A percentile compares a stretch with the other conserved stretches of the same genome.
These are phyloP conservation scores for Hippolais icterina DNA, from an alignment of 2,113 vertebrate genomes.

Conservation along the genomic window DNA sequence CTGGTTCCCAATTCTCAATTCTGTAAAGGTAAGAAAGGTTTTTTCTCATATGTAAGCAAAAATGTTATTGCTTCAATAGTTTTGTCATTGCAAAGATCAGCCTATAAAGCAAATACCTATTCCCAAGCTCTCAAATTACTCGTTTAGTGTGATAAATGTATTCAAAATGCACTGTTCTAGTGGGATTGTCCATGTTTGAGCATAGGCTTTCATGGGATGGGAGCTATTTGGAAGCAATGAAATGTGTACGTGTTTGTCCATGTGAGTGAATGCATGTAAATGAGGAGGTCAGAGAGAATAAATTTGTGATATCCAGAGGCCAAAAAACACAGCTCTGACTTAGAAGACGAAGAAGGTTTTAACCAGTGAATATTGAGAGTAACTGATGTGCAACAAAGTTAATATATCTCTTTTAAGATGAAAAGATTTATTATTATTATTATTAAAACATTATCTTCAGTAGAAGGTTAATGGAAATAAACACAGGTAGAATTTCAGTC, in stretches of 20 bases:
- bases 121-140: neutral
- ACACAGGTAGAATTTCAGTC: neutral
- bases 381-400: neutral
- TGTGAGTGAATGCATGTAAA: neutral
- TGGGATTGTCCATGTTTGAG: neutral
- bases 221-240: neutral
- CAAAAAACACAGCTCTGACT: neutral
- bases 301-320: neutral
- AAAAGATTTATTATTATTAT: neutral
- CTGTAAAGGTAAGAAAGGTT: neutral
- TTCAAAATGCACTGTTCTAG: neutral
- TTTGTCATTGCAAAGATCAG: neutral
- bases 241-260: accelerated
- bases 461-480: neutral
- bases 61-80: neutral
- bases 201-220: neutral
- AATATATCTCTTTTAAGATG: neutral
- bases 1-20: neutral
- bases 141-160: neutral
- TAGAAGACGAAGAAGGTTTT: neutral
- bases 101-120: neutral
- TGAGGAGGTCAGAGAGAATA: neutral
- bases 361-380: neutral
- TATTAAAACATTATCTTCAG: neutral
- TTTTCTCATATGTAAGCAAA: neutral